Evolutionary conservation across 2,888 invertebrate species (phyloP).

Genomic region (Mesorhabditis belari): DNA sequence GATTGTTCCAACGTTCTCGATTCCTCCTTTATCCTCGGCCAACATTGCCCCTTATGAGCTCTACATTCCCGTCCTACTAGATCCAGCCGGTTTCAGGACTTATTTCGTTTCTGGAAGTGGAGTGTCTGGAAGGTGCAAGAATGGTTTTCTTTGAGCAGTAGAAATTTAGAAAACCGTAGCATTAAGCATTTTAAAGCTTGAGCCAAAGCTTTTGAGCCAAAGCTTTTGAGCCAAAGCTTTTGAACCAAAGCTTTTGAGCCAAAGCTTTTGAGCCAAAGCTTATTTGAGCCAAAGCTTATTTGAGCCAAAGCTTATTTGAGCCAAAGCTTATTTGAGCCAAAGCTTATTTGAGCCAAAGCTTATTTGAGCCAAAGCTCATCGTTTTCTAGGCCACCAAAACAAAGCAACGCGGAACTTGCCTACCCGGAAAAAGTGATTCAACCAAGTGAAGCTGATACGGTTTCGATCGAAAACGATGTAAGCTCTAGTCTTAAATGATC

Average conservation of each 20-base stretch:
- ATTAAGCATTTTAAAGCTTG: too few relatives aligned
- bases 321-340: too few relatives aligned
- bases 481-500: too few relatives aligned
- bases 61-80: conserved; percentile 8
- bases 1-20: not conserved
- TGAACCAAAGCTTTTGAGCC: too few relatives aligned
- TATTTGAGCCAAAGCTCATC: too few relatives aligned
- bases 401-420: not conserved
- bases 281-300: too few relatives aligned
- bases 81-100: conserved; percentile 28
- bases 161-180: not conserved
- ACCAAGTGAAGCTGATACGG: not conserved
- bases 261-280: too few relatives aligned
- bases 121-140: not conserved
- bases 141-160: not conserved
- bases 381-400: too few relatives aligned
- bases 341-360: too few relatives aligned
- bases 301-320: too few relatives aligned
- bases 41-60: conserved; percentile 15
- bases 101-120: conserved; percentile 1
- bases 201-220: too few relatives aligned
- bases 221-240: too few relatives aligned
- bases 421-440: not conserved
- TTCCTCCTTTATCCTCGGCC: not conserved
- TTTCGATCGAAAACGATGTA: not conserved